Conservation (phyloP, 2,113 vertebrate species). For the Nettapus auritus region DNA sequence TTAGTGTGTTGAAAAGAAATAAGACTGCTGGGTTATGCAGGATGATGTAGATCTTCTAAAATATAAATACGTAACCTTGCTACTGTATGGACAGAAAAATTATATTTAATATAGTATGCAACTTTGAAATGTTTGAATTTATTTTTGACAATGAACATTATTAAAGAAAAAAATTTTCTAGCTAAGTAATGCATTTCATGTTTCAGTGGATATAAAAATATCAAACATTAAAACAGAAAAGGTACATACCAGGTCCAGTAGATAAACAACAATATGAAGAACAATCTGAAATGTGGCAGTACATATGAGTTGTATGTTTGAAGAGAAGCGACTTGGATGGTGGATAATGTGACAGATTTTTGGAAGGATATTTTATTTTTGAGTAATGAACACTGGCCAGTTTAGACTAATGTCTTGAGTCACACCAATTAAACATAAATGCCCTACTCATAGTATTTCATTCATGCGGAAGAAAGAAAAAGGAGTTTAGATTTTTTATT, state of each 20-base stretch:
- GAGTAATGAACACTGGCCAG: background rate
- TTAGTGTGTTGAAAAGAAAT: background rate
- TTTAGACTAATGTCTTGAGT: background rate
- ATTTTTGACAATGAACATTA: background rate
- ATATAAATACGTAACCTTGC: background rate
- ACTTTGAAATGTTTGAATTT: background rate
- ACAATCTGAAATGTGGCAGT: background rate
- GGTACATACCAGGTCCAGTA: fast-evolving
- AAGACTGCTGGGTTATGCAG: background rate
- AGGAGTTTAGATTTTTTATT: background rate
- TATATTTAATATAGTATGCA: background rate
- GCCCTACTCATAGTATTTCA: background rate
- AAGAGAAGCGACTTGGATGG: background rate
- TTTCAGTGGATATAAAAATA: background rate
- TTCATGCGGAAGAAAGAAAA: background rate
- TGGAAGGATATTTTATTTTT: background rate
- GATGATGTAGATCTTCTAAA: background rate
- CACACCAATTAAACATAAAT: background rate
- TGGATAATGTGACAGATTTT: background rate
- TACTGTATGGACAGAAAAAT: background rate
- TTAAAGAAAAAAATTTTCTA: background rate
- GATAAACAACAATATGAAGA: background rate
- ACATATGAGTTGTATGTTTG: background rate
- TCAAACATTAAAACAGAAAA: background rate
- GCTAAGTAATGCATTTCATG: background rate